A percentile compares a stretch with the other conserved stretches of the same genome.
phyloP scores from a whole-genome alignment of 2,888 invertebrate species.

The Rosalia funebris region DNA sequence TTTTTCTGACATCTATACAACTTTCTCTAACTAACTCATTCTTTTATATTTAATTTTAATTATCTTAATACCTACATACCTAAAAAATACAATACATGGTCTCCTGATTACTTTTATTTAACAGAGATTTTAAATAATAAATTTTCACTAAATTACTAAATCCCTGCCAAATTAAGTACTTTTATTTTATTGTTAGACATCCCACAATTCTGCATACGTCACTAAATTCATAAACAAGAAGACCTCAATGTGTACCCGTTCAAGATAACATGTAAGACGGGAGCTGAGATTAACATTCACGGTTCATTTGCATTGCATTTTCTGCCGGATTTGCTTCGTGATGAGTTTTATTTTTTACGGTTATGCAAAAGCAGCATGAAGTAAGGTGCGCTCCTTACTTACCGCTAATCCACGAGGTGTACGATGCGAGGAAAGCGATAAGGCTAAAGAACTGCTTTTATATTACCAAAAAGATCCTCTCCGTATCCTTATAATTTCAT shows the following conservation, averaged over 20 bases:
- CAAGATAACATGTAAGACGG: constrained; percentile 43
- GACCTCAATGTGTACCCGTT: constrained; percentile 39
- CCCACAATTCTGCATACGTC: no score
- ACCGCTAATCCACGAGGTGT: constrained; percentile 43
- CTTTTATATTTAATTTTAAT: no score
- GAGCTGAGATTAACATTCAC: constrained; percentile 50
- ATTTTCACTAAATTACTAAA: no score
- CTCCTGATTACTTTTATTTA: no score
- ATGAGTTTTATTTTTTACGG: constrained; percentile 57
- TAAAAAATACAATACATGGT: not conserved
- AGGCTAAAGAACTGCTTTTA: constrained; percentile 44
- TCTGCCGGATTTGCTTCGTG: constrained; percentile 52
- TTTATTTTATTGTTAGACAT: no score
- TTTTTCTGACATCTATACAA: no score
- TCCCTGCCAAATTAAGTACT: no score
- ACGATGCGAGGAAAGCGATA: constrained; percentile 36
- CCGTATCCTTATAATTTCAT: constrained; percentile 51
- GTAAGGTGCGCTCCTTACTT: constrained; percentile 32
- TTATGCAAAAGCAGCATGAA: constrained; percentile 39
- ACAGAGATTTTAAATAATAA: no score
- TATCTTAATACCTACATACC: no score
- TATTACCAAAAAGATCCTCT: constrained; percentile 43
- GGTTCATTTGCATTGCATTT: constrained; percentile 57
- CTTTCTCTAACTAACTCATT: no score
- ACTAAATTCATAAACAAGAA: no score